phyloP scores from a whole-genome alignment of 2,797 vertebrate genomes.

The Melanotaenia pygmaea region DNA sequence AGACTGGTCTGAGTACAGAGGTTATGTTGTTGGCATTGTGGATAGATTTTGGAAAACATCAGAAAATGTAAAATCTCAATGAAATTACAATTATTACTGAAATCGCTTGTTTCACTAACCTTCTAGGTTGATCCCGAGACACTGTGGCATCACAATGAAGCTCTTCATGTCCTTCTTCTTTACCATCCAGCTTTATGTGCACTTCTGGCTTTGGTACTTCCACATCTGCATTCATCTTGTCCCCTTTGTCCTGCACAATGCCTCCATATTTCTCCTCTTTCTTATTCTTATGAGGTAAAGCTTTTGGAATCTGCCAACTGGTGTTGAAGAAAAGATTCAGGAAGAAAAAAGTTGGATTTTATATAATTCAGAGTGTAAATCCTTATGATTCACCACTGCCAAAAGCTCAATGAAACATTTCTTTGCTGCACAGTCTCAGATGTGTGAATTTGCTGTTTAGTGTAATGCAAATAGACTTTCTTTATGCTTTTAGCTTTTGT shows the following conservation, averaged over 20 bases:
- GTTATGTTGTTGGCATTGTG: conserved; percentile 28
- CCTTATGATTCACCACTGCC: neutral
- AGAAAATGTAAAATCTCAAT: conserved; percentile 28
- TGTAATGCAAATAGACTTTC: neutral
- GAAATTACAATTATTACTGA: conserved; percentile 21
- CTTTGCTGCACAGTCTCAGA: neutral
- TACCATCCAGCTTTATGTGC: conserved; percentile 49
- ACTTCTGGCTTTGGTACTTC: conserved; percentile 39
- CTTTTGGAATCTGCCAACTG: conserved; percentile 63
- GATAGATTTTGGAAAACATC: conserved; percentile 5
- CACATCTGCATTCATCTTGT: conserved; percentile 20
- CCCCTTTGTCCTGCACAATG: conserved; percentile 12
- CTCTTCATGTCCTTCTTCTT: conserved; percentile 46
- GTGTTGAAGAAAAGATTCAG: conserved; percentile 3
- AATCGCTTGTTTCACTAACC: conserved; percentile 62
- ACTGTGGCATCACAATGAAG: conserved; percentile 23
- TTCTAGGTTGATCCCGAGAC: conserved; percentile 70
- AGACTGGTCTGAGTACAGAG: neutral
- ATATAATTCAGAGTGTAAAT: neutral
- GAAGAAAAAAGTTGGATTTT: neutral
- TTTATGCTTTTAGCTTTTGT: neutral
- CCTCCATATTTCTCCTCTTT: conserved; percentile 25
- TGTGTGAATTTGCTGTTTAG: neutral
- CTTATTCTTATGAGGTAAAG: conserved; percentile 24
- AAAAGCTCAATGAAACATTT: neutral